Percentiles rank a stretch among this genome's conserved stretches.
Conservation (phyloP, 2,888 invertebrate species). For the Daptonema setosum region DNA sequence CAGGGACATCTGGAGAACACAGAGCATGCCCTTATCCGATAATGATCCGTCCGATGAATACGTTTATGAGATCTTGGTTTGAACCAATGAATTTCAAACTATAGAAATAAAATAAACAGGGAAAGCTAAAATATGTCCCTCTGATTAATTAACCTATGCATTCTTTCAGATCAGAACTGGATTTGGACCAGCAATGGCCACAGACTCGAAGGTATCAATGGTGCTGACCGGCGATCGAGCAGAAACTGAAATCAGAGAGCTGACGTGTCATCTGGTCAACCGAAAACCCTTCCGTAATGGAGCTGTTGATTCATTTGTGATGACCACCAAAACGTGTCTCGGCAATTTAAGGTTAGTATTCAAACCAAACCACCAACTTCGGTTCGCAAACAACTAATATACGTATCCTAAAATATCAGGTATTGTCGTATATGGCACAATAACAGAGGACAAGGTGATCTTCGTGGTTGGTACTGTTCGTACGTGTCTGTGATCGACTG, state of each 20-base stretch:
- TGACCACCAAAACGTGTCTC: slow-evolving; percentile 14
- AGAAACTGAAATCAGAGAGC: slow-evolving; percentile 21
- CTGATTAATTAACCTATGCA: background rate
- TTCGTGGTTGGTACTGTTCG: slow-evolving; percentile 30
- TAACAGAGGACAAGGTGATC: slow-evolving; percentile 32
- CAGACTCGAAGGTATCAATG: slow-evolving; percentile 16
- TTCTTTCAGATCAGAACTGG: slow-evolving; percentile 17
- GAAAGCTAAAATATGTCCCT: background rate
- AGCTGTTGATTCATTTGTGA: slow-evolving; percentile 25
- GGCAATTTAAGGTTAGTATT: too few relatives aligned
- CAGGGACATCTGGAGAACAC: slow-evolving; percentile 14
- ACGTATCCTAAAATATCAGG: background rate
- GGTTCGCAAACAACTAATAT: background rate
- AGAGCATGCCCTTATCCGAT: slow-evolving; percentile 25
- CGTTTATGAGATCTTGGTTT: slow-evolving; percentile 27
- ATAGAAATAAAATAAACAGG: too few relatives aligned
- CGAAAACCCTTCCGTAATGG: slow-evolving; percentile 24
- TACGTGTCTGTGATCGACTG: slow-evolving; percentile 1
- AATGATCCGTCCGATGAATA: slow-evolving; percentile 27
- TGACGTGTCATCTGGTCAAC: slow-evolving; percentile 13
- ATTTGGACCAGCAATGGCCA: slow-evolving; percentile 14
- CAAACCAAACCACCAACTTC: too few relatives aligned
- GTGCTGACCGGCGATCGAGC: slow-evolving; percentile 23
- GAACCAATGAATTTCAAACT: slow-evolving; percentile 27
- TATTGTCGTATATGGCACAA: slow-evolving; percentile 35